Base-by-base conservation (phyloP, 2,888 invertebrate genomes). In the Cyclophora albipunctata region DNA sequence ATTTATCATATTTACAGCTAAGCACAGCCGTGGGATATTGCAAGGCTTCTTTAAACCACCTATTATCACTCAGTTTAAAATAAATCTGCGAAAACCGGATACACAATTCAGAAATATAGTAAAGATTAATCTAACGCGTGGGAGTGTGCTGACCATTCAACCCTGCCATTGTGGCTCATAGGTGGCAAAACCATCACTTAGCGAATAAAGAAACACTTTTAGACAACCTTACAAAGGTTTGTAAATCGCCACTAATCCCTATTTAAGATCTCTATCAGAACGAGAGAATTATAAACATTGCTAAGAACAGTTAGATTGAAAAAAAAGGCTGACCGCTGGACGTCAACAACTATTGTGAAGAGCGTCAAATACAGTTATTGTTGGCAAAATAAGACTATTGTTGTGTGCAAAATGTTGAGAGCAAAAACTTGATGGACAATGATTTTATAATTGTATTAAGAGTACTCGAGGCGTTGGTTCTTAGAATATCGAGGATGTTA, bases 361-460 rank as follows among this genome's bases (percentile, higher is more conserved):
- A 64, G 52, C 69, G 59, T 59, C 62, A 57, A 67, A 71, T 75
- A 84, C 83, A 80, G 85, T 85, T 84, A 86, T 82, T 87, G 84
- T 87, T 86, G 85, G 73, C 83, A 81, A 86, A 87, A 87, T 85
- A 85, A 75, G 67, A 59, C 69, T 63, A 76, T 84, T 86, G 82
- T 83, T 71, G 66, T 55, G 52, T 70, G 67, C 73, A 64, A 75
- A 71, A 67, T 67, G 61, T 70, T 66, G 62, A 64, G 66, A 63
- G 80, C 76, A 85, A 82, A 86, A 84, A 83, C 72, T 68, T 52
- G 52, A 50, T 48, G 57, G 55, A 83, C 81, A 86, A 83, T 79
- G 56, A 68, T 46, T 53, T 55, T 63, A 64, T 88, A 87, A 87
- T 88, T 82, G 86, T 86, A 87, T 87, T 88, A 88, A 68, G 69